phyloP scores from a whole-genome alignment of 2,888 invertebrate species.

The Hirtodrosophila histrioides region DNA sequence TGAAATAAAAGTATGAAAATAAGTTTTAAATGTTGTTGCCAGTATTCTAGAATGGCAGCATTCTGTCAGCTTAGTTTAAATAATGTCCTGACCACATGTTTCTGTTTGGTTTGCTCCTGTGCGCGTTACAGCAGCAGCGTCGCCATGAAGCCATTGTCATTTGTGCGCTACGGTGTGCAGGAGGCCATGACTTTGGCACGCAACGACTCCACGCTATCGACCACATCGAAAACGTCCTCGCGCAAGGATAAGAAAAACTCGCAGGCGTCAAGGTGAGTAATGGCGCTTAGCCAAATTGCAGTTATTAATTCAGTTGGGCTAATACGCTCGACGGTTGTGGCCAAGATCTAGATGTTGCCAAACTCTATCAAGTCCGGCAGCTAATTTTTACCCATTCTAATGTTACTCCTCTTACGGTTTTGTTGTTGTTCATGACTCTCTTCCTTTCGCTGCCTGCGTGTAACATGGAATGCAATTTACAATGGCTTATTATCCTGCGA shows the following conservation, averaged over 20 bases:
- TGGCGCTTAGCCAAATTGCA: slow-evolving; percentile 45
- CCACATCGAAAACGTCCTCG: slow-evolving; percentile 85
- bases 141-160: slow-evolving; percentile 87
- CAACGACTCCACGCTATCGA: slow-evolving; percentile 87
- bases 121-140: slow-evolving; percentile 83
- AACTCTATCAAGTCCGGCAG: background rate
- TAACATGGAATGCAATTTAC: slow-evolving; percentile 43
- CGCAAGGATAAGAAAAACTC: slow-evolving; percentile 85
- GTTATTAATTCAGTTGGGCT: slow-evolving; percentile 51
- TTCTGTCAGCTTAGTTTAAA: too few species aligned
- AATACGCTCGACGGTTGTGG: slow-evolving; percentile 14
- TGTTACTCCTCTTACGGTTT: slow-evolving; percentile 6
- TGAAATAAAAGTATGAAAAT: too few species aligned
- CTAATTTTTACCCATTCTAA: background rate
- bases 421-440: slow-evolving; percentile 7
- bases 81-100: slow-evolving; percentile 22
- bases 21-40: too few species aligned
- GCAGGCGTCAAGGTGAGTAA: slow-evolving; percentile 84
- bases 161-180: slow-evolving; percentile 84
- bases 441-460: slow-evolving; percentile 13
- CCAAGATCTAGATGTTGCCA: slow-evolving; percentile 1
- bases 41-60: background rate
- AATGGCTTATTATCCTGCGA: slow-evolving; percentile 45
- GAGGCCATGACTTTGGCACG: slow-evolving; percentile 84
- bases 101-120: slow-evolving; percentile 11